Conservation (phyloP, 2,797 vertebrate genomes). For the Catostomus latipinnis region DNA sequence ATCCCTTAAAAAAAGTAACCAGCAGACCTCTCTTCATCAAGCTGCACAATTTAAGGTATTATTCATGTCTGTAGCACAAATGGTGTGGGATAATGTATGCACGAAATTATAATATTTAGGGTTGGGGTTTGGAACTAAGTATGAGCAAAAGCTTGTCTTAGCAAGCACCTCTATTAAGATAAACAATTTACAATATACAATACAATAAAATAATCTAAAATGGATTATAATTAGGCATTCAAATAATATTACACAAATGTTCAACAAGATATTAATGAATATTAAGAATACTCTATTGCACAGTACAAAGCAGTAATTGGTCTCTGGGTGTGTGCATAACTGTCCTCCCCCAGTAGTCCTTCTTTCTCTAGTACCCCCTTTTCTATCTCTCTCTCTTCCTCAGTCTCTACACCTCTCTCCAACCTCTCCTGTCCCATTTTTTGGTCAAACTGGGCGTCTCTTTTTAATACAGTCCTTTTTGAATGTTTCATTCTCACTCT, state of each 20-base stretch:
- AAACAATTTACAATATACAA: background rate
- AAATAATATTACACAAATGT: background rate
- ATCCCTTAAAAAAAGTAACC: background rate
- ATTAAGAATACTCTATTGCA: background rate
- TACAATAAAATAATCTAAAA: background rate
- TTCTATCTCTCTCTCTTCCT: background rate
- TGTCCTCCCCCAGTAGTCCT: conserved; percentile 13
- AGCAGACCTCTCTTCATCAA: background rate
- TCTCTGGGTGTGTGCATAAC: background rate
- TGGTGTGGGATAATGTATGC: background rate
- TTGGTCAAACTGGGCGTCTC: conserved; percentile 49
- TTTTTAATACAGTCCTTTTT: conserved; percentile 53
- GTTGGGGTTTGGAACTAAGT: background rate
- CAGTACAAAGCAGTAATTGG: too few relatives aligned
- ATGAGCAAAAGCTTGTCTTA: background rate
- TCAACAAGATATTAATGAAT: conserved; percentile 1
- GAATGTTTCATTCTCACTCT: conserved; percentile 31
- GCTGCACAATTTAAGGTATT: background rate
- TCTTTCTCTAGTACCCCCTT: background rate
- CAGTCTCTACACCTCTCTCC: conserved; percentile 2
- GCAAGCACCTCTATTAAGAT: background rate
- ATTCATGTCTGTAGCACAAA: background rate
- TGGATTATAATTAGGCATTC: background rate
- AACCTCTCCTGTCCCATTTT: conserved; percentile 11
- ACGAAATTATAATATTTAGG: background rate